These are phyloP conservation scores for Sialis lutaria DNA, from an alignment of 2,888 invertebrate species.

Conservation along the genomic window DNA sequence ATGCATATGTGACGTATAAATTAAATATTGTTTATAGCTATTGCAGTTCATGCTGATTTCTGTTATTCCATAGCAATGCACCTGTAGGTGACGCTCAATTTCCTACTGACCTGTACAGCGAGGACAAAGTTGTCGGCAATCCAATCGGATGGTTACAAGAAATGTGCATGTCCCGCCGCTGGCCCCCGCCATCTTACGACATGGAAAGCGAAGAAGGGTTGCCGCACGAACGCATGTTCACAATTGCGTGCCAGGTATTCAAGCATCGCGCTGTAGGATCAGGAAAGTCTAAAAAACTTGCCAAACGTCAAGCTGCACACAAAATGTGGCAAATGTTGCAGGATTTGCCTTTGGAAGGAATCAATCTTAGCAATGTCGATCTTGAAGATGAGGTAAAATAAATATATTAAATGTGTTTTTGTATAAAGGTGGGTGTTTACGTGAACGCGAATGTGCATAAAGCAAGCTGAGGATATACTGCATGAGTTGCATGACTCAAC, in stretches of 20 bases:
- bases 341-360: slow-evolving; percentile 54
- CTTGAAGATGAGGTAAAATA: slow-evolving; percentile 51
- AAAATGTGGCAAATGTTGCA: slow-evolving; percentile 82
- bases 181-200: slow-evolving; percentile 90
- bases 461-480: too few species aligned
- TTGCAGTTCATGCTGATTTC: neutral
- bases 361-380: slow-evolving; percentile 35
- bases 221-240: slow-evolving; percentile 87
- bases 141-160: slow-evolving; percentile 93
- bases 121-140: slow-evolving; percentile 76
- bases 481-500: neutral
- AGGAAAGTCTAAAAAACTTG: slow-evolving; percentile 91
- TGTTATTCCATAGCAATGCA: neutral
- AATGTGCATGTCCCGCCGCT: slow-evolving; percentile 88
- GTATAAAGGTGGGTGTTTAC: neutral
- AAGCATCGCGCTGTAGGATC: slow-evolving; percentile 72
- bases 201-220: slow-evolving; percentile 76
- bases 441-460: neutral
- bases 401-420: neutral
- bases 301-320: slow-evolving; percentile 89
- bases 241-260: slow-evolving; percentile 76
- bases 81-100: neutral
- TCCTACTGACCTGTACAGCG: slow-evolving; percentile 26
- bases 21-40: too few species aligned
- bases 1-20: too few species aligned